These are phyloP conservation scores for Dexiosoma caninum DNA, from an alignment of 2,888 invertebrate species.

Conservation along the genomic window DNA sequence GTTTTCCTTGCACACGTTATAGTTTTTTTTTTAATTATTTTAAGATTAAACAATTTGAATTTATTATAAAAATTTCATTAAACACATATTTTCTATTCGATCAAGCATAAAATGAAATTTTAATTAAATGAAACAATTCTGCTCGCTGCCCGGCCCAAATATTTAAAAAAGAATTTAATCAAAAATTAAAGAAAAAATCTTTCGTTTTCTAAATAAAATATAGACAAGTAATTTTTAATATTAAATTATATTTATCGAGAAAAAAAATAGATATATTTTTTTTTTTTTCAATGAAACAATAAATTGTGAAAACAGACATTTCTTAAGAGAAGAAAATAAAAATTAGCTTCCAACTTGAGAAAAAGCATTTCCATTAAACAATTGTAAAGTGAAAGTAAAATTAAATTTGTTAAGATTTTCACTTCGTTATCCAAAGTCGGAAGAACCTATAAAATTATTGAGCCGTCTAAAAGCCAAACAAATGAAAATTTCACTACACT, in stretches of 20 bases:
- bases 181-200: neutral
- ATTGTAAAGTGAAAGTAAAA: neutral
- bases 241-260: too few relatives aligned
- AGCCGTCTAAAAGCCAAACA: conserved; percentile 6
- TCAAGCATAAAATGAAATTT: conserved; percentile 16
- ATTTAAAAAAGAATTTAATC: neutral
- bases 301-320: neutral
- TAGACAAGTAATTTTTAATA: neutral
- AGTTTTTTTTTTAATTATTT: too few relatives aligned
- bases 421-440: neutral
- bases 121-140: neutral
- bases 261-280: too few relatives aligned
- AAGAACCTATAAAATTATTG: neutral
- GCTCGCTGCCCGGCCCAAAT: too few relatives aligned
- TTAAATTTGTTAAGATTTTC: neutral
- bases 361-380: neutral
- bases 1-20: too few relatives aligned
- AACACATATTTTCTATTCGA: neutral
- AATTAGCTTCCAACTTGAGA: too few relatives aligned
- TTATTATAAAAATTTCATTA: neutral
- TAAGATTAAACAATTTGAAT: too few relatives aligned
- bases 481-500: neutral
- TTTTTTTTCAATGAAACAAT: neutral
- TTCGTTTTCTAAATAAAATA: too few relatives aligned
- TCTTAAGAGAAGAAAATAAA: too few relatives aligned